phyloP scores from a whole-genome alignment of 2,797 vertebrate species.

The Euthynnus affinis region DNA sequence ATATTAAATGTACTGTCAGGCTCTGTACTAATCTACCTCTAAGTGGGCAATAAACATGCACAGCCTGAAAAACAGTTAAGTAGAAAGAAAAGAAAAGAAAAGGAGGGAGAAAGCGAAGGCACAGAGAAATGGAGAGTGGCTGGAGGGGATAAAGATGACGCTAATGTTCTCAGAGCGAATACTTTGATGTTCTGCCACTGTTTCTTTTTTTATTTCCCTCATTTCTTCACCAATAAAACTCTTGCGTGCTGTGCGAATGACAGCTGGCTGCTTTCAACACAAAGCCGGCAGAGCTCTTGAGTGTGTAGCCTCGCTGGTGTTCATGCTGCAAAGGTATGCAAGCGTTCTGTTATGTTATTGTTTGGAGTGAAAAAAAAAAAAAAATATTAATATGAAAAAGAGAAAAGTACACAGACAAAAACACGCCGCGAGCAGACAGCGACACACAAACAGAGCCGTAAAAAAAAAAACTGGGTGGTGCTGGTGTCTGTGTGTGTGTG shows the following conservation, averaged over 20 bases:
- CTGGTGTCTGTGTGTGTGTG: too few relatives aligned
- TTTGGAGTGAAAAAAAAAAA: conserved; percentile 1
- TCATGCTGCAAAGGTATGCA: conserved; percentile 4
- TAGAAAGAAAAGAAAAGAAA: neutral
- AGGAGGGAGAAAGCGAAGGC: neutral
- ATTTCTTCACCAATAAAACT: conserved; percentile 31
- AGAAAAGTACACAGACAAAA: neutral
- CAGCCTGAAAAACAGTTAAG: conserved; percentile 1
- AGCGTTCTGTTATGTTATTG: neutral
- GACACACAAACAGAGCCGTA: conserved; percentile 49
- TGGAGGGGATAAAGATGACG: conserved; percentile 49
- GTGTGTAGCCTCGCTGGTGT: neutral
- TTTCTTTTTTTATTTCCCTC: conserved; percentile 31
- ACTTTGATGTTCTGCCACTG: conserved; percentile 64
- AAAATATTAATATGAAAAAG: neutral
- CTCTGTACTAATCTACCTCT: neutral
- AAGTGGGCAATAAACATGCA: neutral
- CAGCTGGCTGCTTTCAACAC: conserved; percentile 23
- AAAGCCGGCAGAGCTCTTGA: conserved; percentile 7
- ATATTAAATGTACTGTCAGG: conserved; percentile 11
- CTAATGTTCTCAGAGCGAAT: conserved; percentile 53
- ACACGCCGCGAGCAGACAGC: neutral
- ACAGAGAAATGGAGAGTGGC: neutral
- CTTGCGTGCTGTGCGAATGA: conserved; percentile 10
- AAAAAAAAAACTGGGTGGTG: conserved; percentile 62